Conservation (phyloP, 2,888 invertebrate genomes). For the Tortrix viridana region DNA sequence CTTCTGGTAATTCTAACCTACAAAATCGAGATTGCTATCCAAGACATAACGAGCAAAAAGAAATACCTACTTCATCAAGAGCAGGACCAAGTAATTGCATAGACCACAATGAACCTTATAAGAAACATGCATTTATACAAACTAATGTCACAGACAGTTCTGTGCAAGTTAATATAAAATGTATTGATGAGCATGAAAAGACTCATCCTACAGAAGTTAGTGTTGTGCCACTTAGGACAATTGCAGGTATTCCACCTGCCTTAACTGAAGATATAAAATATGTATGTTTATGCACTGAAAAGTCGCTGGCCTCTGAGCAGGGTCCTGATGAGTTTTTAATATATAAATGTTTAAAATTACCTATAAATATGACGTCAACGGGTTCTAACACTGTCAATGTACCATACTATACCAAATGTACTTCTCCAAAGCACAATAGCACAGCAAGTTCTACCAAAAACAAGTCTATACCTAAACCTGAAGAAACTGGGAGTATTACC, state of each 20-base stretch:
- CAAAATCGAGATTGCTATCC: conserved; percentile 55
- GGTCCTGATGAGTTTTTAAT: conserved; percentile 61
- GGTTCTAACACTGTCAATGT: conserved; percentile 42
- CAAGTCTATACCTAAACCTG: conserved; percentile 19
- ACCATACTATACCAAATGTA: conserved; percentile 42
- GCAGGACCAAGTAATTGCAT: conserved; percentile 51
- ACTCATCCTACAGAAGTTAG: not conserved
- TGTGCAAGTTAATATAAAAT: conserved; percentile 64
- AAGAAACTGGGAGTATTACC: conserved; percentile 38
- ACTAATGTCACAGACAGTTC: conserved; percentile 62
- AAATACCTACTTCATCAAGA: conserved; percentile 51
- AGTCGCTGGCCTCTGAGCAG: conserved; percentile 46
- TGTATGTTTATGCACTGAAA: conserved; percentile 65
- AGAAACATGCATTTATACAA: conserved; percentile 55
- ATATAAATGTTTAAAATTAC: conserved; percentile 65
- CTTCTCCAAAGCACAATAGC: conserved; percentile 24
- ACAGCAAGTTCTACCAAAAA: not conserved
- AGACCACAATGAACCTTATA: conserved; percentile 40
- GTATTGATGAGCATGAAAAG: conserved; percentile 39
- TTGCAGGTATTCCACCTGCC: conserved; percentile 18
- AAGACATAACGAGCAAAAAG: conserved; percentile 57
- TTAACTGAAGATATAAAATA: conserved; percentile 57
- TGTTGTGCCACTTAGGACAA: not conserved
- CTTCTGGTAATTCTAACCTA: conserved; percentile 65
- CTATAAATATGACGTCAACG: conserved; percentile 46